Base-by-base conservation (phyloP, 2,797 vertebrate species). In the Sebastes flavidus region DNA sequence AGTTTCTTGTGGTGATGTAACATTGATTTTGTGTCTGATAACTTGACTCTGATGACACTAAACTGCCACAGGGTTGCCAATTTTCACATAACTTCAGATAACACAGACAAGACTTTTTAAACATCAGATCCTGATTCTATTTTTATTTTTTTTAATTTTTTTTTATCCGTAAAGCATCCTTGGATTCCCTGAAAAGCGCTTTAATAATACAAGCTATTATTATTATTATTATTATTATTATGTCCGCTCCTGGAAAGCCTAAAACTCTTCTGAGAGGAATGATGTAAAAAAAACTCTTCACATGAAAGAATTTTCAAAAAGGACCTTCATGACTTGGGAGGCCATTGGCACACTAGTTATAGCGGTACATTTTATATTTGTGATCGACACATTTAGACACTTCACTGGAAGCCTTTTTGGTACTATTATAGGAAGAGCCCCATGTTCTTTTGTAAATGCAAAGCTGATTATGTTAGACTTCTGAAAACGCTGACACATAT, bases 11-110 rank as follows among this genome's bases (percentile, higher is more conserved):
- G 42, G 25, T 61, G 34, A 78, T 46, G 32, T 29, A 16, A 29
- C 20, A 30, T 65, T 70, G 34, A 24, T 63, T 60, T 72, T 49
- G 70, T 60, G 36, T 71, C 16, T 49, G 58, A 73, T 87, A 69
- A 75, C 16, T 75, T 65, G 29, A 22, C 11, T 69, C n/a, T 52
- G 30, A 61, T 24, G 32, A 78, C 54, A 66, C 12, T 49, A 32
- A 54, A 27, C 27, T 63, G n/a, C 8, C 16, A 24, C 16, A 36
- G 12, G 16, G 30, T 76, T 55, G 20, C 22, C 30, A 58, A 14
- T 62, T 69, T 16, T 68, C 8, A 74, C 36, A 56, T 16, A 63
- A 13, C 29, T 36, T 22, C 27, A 52, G 9, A 56, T 42, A 42
- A 46, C 42, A 46, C 16, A 46, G 42, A 46, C 6, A 32, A 66